Conservation (phyloP, 2,888 invertebrate species). For the Ennomos quercinarius region DNA sequence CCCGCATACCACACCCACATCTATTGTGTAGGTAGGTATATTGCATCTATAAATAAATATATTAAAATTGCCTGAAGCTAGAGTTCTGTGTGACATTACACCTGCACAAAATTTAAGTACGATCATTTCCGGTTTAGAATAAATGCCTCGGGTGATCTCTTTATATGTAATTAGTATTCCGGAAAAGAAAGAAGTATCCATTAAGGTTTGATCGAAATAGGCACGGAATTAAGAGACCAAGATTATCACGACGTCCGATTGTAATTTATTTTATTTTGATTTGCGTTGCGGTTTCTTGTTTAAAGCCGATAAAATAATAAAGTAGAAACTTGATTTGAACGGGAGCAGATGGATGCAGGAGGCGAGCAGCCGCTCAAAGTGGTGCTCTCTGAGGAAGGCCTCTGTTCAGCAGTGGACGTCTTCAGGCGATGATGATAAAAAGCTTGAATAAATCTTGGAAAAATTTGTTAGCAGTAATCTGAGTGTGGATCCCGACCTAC, state of each 20-base stretch:
- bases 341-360: no score
- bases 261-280: conserved; percentile 28
- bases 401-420: no score
- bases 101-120: conserved; percentile 47
- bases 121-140: conserved; percentile 63
- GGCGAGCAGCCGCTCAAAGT: no score
- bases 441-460: no score
- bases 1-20: no score
- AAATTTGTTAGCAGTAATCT: no score
- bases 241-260: conserved; percentile 30
- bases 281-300: background rate
- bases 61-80: conserved; percentile 2
- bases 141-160: conserved; percentile 65
- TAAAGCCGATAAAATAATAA: no score
- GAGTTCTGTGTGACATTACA: conserved; percentile 12
- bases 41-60: background rate
- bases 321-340: no score
- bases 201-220: conserved; percentile 41
- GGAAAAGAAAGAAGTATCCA: conserved; percentile 50
- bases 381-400: no score
- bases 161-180: conserved; percentile 58
- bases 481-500: no score
- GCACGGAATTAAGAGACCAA: conserved; percentile 25
- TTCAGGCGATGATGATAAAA: no score
- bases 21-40: no score